Percentiles rank a stretch among this genome's conserved stretches.
phyloP scores from a whole-genome alignment of 2,888 invertebrate genomes.

The Drosophila mimetica region DNA sequence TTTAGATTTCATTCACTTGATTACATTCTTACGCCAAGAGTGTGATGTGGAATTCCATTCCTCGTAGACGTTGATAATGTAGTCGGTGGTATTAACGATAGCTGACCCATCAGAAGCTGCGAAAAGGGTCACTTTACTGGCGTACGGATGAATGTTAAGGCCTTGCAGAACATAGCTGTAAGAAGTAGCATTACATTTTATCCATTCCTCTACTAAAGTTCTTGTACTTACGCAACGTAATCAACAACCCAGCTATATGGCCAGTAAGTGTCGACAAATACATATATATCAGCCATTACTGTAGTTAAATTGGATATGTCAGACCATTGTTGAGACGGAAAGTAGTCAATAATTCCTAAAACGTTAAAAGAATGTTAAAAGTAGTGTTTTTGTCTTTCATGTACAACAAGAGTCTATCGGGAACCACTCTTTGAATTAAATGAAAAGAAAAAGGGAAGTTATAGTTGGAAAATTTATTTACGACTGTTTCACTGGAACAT shows the following conservation, averaged over 20 bases:
- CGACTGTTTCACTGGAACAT: conserved; percentile 56
- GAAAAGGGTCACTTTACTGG: conserved; percentile 88
- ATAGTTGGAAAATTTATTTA: conserved; percentile 62
- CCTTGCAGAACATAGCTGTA: conserved; percentile 86
- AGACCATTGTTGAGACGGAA: conserved; percentile 33
- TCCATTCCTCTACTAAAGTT: background rate
- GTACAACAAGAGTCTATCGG: conserved; percentile 1
- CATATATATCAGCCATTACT: conserved; percentile 87
- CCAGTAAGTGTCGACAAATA: conserved; percentile 89
- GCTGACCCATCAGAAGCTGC: conserved; percentile 87
- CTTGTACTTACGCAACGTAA: conserved; percentile 86
- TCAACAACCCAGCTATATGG: conserved; percentile 87
- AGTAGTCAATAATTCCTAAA: conserved; percentile 58
- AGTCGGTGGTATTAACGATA: conserved; percentile 87
- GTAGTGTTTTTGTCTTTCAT: background rate
- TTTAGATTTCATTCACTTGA: background rate
- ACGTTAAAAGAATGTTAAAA: conserved; percentile 2
- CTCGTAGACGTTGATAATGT: conserved; percentile 87
- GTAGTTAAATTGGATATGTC: conserved; percentile 77
- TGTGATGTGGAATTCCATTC: conserved; percentile 87
- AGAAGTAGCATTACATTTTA: too few species aligned
- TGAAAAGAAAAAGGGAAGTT: conserved; percentile 41
- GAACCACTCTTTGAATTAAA: conserved; percentile 59
- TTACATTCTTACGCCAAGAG: conserved; percentile 69
- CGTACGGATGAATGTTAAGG: conserved; percentile 88